Base-by-base conservation (phyloP, 2,888 invertebrate genomes). In the Lepidocyrtoides sp. region DNA sequence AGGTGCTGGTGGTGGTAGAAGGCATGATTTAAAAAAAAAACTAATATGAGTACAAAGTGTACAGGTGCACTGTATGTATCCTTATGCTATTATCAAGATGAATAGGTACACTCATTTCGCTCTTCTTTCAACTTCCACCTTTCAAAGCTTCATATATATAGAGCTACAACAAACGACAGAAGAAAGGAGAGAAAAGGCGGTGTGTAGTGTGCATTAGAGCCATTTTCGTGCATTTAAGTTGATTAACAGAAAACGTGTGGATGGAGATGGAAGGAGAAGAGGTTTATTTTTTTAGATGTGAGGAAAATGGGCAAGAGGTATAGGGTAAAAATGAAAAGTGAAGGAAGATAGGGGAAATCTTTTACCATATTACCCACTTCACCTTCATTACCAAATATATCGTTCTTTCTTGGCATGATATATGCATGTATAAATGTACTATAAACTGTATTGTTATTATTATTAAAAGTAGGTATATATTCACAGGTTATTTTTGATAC, bases 191-290 rank as follows among this genome's bases (percentile, higher is more conserved):
- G 36, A 26, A 60, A 14, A 23, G 26, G 17, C 32, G 1, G 63
- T 63, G 29, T 5, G 1, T 1, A 4, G 69, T 36, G 63, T 66
- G n/a, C 79, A 69, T 66, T 79, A 51, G 48, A 51, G 36, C 54
- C 79, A 79, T n/a, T 88, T 88, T 32, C 69, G 54, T 66, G 79
- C 66, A 32, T 79, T 88, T 88, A 88, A 88, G 36, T 79, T 88
- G 87, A 79, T 79, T 88, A 88, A 77, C 87, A 88, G 84, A 57
- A 69, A 72, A 69, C 32, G 51, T 54, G 54, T 48, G 69, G 69
- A 69, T 69, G 36, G 17, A n/a, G n/a, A n/a, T n/a, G n/a, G n/a
- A n/a, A 23, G 17, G 54, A 20, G 23, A 5, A 12, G 60, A 12
- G 8, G n/a, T n/a, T n/a, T n/a, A n/a, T n/a, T n/a, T 23, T 60